Evolutionary conservation across 2,113 vertebrate genomes (phyloP), one percentile per base, ranked within the genome.

Genomic region (Pontoporia blainvillei): DNA sequence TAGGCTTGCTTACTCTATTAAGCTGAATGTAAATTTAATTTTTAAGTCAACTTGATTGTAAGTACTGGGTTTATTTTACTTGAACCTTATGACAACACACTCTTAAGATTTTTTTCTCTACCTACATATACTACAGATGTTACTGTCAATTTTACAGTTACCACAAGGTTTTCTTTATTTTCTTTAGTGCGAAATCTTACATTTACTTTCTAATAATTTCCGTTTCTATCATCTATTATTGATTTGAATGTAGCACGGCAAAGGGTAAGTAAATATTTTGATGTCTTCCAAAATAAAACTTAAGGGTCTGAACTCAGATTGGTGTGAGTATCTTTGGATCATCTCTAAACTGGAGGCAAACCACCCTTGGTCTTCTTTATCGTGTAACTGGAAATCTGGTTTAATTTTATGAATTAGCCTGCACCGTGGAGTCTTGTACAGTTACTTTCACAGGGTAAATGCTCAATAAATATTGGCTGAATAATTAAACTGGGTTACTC

Each of bases 31-130:
- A 86, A 79, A 17, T 81, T 83, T 86, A 93, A 81, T 64, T 94
- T 96, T 90, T 84, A 93, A 82, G 66, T 66, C 57, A 90, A 78
- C 27, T 89, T 64, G 18, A 34, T 91, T 86, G 67, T 90, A 44
- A 87, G 6, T 81, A 52, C 13, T 52, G 39, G 20, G 9, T 89
- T 92, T 84, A 66, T 92, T 93, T 95, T 93, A 73, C 23, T 72
- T 76, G 79, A 69, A 52, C 10, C 6, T 82, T 62, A 25, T 79
- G 49, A 84, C 92, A 71, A 89, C 14, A 75, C 11, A 57, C 54
- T 62, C 46, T 82, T 79, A 46, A 67, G 18, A 72, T 78, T 46
- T 72, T 46, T 72, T 54, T 76, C 84, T 59, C 23, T 57, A 61
- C 1, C 31, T 76, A 41, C 39, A 49, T 72, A 21, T 5, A 29